Conservation (phyloP, 2,113 vertebrate genomes). For the Stigmatopora argus region DNA sequence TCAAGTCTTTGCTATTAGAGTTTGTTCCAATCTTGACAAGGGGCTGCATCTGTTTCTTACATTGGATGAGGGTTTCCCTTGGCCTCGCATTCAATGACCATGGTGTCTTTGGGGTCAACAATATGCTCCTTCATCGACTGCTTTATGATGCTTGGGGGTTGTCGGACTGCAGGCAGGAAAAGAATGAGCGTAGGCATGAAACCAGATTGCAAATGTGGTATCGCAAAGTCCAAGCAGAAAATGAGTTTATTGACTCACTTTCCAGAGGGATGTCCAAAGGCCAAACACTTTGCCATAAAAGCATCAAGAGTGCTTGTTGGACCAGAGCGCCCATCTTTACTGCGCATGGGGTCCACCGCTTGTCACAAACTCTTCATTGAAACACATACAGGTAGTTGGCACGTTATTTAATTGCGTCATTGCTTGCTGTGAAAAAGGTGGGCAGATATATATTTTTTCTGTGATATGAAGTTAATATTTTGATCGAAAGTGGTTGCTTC, state of each 20-base stretch:
- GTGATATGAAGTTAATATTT: background rate
- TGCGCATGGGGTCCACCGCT: constrained; percentile 39
- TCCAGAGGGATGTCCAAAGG: constrained; percentile 85
- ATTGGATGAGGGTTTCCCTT: constrained; percentile 88
- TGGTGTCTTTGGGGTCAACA: constrained; percentile 89
- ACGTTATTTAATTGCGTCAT: background rate
- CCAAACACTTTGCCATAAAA: constrained; percentile 65
- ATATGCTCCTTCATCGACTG: constrained; percentile 92
- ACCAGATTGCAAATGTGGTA: background rate
- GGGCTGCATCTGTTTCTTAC: constrained; percentile 75
- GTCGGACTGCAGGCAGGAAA: constrained; percentile 74
- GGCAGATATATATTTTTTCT: background rate
- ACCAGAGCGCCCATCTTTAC: constrained; percentile 70
- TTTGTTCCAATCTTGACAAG: background rate
- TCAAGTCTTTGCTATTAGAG: background rate
- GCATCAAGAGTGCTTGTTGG: constrained; percentile 64
- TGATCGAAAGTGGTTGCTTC: background rate
- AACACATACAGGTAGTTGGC: constrained; percentile 3
- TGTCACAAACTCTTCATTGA: constrained; percentile 23
- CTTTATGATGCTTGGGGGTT: constrained; percentile 92
- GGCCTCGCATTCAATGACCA: constrained; percentile 90
- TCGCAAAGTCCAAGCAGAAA: background rate
- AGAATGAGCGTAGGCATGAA: background rate
- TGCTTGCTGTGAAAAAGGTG: background rate
- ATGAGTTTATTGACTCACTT: constrained; percentile 68